A percentile compares a stretch with the other conserved stretches of the same genome.
Conservation (phyloP, 2,797 vertebrate species). For the Sebastes variabilis region DNA sequence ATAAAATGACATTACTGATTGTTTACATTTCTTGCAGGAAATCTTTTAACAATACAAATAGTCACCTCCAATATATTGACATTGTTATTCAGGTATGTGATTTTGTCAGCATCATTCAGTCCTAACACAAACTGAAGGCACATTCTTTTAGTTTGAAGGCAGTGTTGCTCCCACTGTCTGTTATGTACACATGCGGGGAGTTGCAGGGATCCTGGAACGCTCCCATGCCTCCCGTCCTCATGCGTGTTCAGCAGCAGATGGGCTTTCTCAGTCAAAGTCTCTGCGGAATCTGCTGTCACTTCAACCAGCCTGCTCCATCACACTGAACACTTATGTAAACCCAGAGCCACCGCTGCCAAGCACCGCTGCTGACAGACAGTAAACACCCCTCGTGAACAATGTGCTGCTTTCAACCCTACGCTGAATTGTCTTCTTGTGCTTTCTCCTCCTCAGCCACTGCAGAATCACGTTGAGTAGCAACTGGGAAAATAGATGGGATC, state of each 20-base stretch:
- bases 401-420: constrained; percentile 64
- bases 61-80: background rate
- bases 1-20: background rate
- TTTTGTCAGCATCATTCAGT: background rate
- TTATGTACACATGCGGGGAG: constrained; percentile 10
- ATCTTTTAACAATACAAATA: background rate
- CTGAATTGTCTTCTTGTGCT: constrained; percentile 75
- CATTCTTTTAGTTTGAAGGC: background rate
- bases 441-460: constrained; percentile 22
- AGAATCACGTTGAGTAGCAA: constrained; percentile 18
- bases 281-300: constrained; percentile 70
- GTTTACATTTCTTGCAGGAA: background rate
- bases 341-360: constrained; percentile 75
- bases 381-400: constrained; percentile 72
- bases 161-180: background rate
- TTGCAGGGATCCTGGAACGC: constrained; percentile 40
- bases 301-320: constrained; percentile 67
- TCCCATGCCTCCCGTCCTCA: constrained; percentile 36
- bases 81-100: background rate
- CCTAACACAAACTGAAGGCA: background rate
- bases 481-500: constrained; percentile 46
- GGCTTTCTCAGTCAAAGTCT: constrained; percentile 62
- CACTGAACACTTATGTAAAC: constrained; percentile 71
- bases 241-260: constrained; percentile 66
- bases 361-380: constrained; percentile 78